Conservation (phyloP, 2,888 invertebrate genomes). For the Orthonychiurus folsomi region DNA sequence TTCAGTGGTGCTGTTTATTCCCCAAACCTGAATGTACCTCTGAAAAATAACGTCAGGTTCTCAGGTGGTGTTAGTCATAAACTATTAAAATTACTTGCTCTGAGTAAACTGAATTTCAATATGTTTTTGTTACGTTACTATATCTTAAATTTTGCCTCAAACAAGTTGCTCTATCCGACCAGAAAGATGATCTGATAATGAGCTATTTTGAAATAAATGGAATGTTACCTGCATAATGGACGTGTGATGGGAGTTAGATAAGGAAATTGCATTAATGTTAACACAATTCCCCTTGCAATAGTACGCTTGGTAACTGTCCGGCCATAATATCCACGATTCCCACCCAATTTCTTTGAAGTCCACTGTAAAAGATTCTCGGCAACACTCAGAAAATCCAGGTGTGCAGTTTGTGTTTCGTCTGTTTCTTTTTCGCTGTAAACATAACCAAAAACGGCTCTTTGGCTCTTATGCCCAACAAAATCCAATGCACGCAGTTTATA, state of each 20-base stretch:
- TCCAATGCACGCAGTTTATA: slow-evolving; percentile 4
- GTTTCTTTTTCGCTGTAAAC: slow-evolving; percentile 48
- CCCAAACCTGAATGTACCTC: no score
- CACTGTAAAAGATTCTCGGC: slow-evolving; percentile 70
- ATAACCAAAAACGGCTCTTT: not conserved
- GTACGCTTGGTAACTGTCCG: slow-evolving; percentile 74
- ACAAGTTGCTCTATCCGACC: no score
- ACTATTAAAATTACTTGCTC: no score
- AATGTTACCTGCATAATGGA: slow-evolving; percentile 66
- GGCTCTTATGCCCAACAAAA: not conserved
- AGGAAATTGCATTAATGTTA: slow-evolving; percentile 60
- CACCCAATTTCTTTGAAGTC: slow-evolving; percentile 77
- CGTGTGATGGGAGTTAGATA: slow-evolving; percentile 58
- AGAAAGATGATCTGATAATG: no score
- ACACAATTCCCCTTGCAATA: slow-evolving; percentile 76
- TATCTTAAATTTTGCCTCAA: no score
- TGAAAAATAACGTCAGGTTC: no score
- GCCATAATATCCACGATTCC: slow-evolving; percentile 79
- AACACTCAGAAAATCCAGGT: slow-evolving; percentile 64
- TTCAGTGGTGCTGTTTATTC: no score
- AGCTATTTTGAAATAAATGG: no score
- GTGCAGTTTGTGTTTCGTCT: slow-evolving; percentile 61
- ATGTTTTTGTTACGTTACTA: no score
- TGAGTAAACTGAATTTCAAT: no score
- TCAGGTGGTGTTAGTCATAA: no score